Evolutionary conservation across 2,113 vertebrate species (phyloP).

Genomic region (Bubo scandiacus): DNA sequence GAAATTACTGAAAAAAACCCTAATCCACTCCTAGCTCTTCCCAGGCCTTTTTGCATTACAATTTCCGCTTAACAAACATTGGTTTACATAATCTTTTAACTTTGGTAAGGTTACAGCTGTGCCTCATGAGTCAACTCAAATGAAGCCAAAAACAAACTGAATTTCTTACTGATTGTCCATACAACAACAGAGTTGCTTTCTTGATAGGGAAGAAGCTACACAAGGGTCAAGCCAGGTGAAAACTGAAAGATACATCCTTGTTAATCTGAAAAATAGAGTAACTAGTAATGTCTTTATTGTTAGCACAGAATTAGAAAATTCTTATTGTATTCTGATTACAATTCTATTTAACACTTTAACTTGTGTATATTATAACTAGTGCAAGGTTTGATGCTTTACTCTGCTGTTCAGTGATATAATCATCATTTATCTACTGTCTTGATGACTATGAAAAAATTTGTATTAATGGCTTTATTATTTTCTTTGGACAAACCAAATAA

Average conservation of each 20-base stretch:
- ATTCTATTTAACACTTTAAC: not conserved
- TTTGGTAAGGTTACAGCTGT: not conserved
- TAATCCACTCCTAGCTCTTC: not conserved
- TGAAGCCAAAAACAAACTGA: not conserved
- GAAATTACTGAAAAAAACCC: not conserved
- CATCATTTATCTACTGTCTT: not conserved
- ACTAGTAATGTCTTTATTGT: not conserved
- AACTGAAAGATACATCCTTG: not conserved
- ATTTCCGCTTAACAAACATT: not conserved
- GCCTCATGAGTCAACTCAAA: not conserved
- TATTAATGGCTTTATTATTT: not conserved
- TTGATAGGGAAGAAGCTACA: not conserved
- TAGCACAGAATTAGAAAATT: not conserved
- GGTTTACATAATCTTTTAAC: not conserved
- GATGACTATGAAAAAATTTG: not conserved
- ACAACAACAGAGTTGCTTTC: not conserved
- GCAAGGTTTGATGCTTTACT: not conserved
- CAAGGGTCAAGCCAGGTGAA: not conserved
- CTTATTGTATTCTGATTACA: not conserved
- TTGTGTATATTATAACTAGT: not conserved
- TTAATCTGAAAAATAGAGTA: not conserved
- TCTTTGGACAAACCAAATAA: not conserved
- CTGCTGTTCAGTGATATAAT: not conserved
- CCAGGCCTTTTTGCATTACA: not conserved
- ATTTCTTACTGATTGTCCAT: not conserved